phyloP scores from a whole-genome alignment of 2,888 invertebrate species.

The Eledona agricola region DNA sequence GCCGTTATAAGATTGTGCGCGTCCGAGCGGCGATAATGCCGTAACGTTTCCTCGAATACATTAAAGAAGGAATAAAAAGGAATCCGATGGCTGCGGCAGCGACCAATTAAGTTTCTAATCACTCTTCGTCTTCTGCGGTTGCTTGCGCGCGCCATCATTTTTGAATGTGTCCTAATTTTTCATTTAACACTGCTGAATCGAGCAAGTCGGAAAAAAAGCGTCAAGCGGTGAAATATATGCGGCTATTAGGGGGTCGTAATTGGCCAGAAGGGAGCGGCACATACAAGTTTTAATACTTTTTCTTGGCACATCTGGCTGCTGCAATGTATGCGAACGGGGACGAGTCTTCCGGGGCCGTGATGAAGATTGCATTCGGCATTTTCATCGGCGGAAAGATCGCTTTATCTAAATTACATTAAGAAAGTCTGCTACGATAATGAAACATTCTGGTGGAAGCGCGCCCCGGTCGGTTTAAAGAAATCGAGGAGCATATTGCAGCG shows the following conservation, averaged over 20 bases:
- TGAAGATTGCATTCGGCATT: conserved; percentile 33
- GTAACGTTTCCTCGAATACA: conserved; percentile 37
- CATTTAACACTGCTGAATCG: conserved; percentile 43
- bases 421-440: conserved; percentile 36
- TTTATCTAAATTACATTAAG: conserved; percentile 38
- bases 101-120: conserved; percentile 35
- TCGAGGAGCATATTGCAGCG: conserved; percentile 43
- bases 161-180: conserved; percentile 46
- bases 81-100: conserved; percentile 10
- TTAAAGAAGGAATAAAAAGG: conserved; percentile 29
- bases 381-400: conserved; percentile 30
- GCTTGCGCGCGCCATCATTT: conserved; percentile 44
- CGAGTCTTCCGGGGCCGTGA: conserved; percentile 20
- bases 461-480: conserved; percentile 41
- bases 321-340: conserved; percentile 18
- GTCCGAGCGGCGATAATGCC: conserved; percentile 37
- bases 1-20: conserved; percentile 38
- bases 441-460: conserved; percentile 34
- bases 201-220: too few relatives aligned
- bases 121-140: conserved; percentile 14
- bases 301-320: conserved; percentile 22
- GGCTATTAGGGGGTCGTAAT: conserved; percentile 21
- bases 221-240: conserved; percentile 39
- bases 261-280: conserved; percentile 7
- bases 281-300: conserved; percentile 18